Evolutionary conservation across 2,797 vertebrate species (phyloP), one percentile per base, ranked within the genome.

Genomic region (Sebastes glaucus): DNA sequence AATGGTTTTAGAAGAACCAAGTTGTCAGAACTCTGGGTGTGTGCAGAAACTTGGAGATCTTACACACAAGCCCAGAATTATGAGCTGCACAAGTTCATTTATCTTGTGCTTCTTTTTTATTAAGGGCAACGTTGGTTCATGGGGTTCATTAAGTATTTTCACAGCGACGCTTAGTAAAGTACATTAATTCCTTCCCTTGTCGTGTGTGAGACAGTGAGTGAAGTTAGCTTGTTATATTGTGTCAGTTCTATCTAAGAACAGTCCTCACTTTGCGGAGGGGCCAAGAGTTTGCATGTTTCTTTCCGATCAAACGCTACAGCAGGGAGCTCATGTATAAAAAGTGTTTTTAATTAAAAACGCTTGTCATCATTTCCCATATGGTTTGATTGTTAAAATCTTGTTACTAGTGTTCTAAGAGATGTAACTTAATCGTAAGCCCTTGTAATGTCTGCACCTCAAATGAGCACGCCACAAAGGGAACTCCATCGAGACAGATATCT

Each of bases 201-300:
- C 4, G 11, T 60, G 62, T 33, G 35, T 8, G 62, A 20, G 23
- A 20, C 20, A 52, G 52, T 67, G 46, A 73, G 18, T 79, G 61
- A 59, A 27, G 79, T 83, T 88, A 88, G 77, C 56, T 61, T 78
- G 79, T 90, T 84, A 82, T 22, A n/a, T 2, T 1, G 5, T 46
- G 70, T 78, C 71, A 74, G 61, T 53, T 63, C 11, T 49, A 6
- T 59, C 49, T 32, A 22, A 11, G 23, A 68, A 25, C 28, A 22
- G 32, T 2, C 60, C 10, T 57, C 42, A 33, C 38, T 67, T 68
- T 30, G 49, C 7, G 49, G 60, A 32, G 73, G 56, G 56, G 18
- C 61, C 68, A 56, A 80, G 79, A 87, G 77, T 77, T 38, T 86
- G 82, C 81, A 90, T 74, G 81, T 77, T 77, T 83, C 27, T 32